These are phyloP conservation scores for Drosophila aff. DNA, from an alignment of 1,140 invertebrate species.

Conservation along the genomic window DNA sequence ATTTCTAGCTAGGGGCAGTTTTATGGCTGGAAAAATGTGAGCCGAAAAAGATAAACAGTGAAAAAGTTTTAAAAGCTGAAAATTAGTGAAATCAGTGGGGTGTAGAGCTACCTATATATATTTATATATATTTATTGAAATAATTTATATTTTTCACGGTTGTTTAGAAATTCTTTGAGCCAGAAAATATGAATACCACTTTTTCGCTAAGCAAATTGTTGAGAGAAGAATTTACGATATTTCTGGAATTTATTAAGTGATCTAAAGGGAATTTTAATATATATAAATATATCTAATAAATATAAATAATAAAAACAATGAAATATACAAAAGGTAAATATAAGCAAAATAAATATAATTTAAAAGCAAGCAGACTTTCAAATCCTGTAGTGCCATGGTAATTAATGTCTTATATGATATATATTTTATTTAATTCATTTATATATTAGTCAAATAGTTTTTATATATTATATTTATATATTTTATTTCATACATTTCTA, in stretches of 20 bases:
- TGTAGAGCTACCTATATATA: not conserved
- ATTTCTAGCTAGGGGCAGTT: slow-evolving; percentile 2
- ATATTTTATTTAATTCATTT: not conserved
- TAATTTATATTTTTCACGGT: not conserved
- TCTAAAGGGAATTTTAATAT: not conserved
- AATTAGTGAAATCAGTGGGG: slow-evolving; percentile 14
- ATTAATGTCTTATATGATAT: not conserved
- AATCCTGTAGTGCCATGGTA: no score
- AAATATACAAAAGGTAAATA: not conserved
- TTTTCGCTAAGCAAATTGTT: not conserved
- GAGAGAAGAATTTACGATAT: not conserved
- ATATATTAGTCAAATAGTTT: not conserved
- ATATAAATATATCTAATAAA: not conserved
- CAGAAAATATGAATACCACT: not conserved
- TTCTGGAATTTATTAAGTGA: not conserved
- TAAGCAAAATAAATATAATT: no score
- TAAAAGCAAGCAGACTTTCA: no score
- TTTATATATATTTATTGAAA: not conserved
- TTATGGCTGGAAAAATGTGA: slow-evolving; percentile 15
- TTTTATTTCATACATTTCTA: not conserved
- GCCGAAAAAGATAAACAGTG: slow-evolving; percentile 24
- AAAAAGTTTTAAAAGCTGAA: slow-evolving; percentile 39
- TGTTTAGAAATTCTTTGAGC: not conserved
- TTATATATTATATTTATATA: not conserved
- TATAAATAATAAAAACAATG: not conserved